phyloP scores from a whole-genome alignment of 2,113 vertebrate genomes.

The Bubo scandiacus region DNA sequence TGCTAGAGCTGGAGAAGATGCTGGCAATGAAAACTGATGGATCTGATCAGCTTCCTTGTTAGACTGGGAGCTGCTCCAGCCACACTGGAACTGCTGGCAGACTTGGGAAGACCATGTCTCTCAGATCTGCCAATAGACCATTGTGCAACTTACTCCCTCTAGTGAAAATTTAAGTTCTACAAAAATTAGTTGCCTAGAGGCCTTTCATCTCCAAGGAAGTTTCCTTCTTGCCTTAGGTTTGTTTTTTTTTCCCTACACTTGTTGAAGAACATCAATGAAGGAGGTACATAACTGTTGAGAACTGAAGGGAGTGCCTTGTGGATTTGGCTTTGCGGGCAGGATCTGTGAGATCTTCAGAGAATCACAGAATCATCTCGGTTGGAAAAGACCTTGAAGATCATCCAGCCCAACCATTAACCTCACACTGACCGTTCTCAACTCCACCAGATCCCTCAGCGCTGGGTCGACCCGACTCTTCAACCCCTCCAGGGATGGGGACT shows the following conservation, averaged over 20 bases:
- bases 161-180: background rate
- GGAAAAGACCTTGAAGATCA: no score
- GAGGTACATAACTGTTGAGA: background rate
- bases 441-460: no score
- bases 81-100: background rate
- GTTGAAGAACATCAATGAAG: background rate
- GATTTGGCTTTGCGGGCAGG: background rate
- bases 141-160: background rate
- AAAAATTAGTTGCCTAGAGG: constrained; percentile 15
- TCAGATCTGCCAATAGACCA: background rate
- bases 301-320: background rate
- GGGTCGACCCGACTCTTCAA: no score
- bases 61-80: background rate
- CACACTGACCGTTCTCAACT: no score
- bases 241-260: background rate
- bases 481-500: no score
- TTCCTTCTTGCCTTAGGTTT: background rate
- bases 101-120: background rate
- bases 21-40: background rate
- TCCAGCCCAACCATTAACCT: no score
- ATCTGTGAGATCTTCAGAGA: background rate
- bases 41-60: background rate
- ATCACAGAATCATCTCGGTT: no score
- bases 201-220: background rate
- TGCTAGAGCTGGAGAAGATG: background rate